Evolutionary conservation across 2,797 vertebrate species (phyloP).

Genomic region (Spea hammondii): DNA sequence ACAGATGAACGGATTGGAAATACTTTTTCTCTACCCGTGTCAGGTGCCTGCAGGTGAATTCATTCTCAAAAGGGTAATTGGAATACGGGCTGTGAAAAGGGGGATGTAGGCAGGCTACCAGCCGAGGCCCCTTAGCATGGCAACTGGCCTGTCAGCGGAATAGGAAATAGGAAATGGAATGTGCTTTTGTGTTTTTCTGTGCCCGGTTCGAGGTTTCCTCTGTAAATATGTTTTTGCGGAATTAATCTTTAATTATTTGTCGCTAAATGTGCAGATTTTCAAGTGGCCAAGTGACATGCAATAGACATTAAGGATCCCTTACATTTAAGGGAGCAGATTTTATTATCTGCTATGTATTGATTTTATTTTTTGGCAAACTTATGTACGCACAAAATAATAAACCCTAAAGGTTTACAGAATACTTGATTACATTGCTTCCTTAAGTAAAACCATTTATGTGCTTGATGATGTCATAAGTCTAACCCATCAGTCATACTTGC

Average conservation of each 20-base stretch:
- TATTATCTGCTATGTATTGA: no score
- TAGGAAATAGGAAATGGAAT: no score
- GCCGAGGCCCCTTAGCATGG: not conserved
- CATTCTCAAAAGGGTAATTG: not conserved
- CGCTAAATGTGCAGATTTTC: no score
- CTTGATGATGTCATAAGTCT: no score
- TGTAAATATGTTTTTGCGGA: not conserved
- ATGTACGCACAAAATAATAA: no score
- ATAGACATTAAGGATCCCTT: no score
- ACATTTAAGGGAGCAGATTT: no score
- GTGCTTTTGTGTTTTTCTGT: not conserved
- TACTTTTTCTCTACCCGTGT: not conserved
- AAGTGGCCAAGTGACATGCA: no score
- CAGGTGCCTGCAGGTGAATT: slow-evolving; percentile 12
- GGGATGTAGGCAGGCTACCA: not conserved
- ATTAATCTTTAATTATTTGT: not conserved
- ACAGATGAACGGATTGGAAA: not conserved
- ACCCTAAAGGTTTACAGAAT: no score
- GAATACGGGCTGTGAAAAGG: not conserved
- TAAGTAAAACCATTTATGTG: not conserved
- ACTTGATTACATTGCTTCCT: not conserved
- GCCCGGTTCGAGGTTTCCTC: not conserved
- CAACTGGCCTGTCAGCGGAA: no score
- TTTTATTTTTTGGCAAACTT: no score
- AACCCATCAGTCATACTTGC: not conserved